A percentile compares a stretch with the other conserved stretches of the same genome.
These are phyloP conservation scores for Labia minor DNA, from an alignment of 2,888 invertebrate genomes.

Conservation along the genomic window DNA sequence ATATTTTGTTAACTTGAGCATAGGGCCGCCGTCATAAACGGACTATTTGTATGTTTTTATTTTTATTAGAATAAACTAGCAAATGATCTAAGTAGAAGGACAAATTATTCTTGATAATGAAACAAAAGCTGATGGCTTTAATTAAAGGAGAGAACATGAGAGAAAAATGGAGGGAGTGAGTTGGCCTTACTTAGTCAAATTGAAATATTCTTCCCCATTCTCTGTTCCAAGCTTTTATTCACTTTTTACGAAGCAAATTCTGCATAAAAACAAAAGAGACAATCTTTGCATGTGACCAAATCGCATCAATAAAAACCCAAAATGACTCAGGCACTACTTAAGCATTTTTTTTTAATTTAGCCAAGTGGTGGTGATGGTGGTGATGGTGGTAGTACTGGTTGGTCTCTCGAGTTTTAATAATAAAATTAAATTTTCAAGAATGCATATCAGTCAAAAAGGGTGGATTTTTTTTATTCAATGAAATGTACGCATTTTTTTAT, in stretches of 20 bases:
- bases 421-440: too few relatives aligned
- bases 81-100: neutral
- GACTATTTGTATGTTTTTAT: neutral
- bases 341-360: neutral
- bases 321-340: neutral
- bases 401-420: too few relatives aligned
- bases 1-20: too few relatives aligned
- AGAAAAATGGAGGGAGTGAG: neutral
- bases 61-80: slow-evolving; percentile 1
- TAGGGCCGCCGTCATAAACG: too few relatives aligned
- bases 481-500: too few relatives aligned
- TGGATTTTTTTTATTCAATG: too few relatives aligned
- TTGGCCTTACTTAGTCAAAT: neutral
- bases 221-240: neutral
- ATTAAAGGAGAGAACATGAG: neutral
- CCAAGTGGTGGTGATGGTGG: too few relatives aligned
- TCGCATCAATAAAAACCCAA: slow-evolving; percentile 1
- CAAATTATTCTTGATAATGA: slow-evolving; percentile 13
- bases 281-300: slow-evolving; percentile 13
- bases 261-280: neutral
- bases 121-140: slow-evolving; percentile 13
- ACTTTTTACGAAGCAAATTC: slow-evolving; percentile 1
- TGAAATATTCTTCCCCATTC: neutral
- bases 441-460: too few relatives aligned
- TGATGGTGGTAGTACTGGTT: too few relatives aligned